phyloP scores from a whole-genome alignment of 2,113 vertebrate species.

The Apus apus region DNA sequence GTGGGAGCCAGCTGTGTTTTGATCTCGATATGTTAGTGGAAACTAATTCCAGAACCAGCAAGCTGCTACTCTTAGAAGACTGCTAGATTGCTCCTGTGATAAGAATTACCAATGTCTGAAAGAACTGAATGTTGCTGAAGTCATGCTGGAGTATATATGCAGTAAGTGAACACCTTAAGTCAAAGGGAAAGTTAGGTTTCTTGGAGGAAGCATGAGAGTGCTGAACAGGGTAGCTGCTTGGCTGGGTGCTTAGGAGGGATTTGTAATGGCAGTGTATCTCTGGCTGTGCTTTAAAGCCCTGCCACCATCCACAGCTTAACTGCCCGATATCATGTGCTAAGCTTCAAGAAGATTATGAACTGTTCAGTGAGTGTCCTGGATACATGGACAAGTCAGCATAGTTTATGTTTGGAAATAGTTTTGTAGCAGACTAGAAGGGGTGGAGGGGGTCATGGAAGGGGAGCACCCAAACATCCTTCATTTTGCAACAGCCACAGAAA shows the following conservation, averaged over 20 bases:
- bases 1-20: neutral
- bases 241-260: neutral
- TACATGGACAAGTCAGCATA: neutral
- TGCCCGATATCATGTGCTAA: neutral
- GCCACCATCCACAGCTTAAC: neutral
- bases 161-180: neutral
- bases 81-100: neutral
- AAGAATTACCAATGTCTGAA: neutral
- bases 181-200: neutral
- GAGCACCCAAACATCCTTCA: neutral
- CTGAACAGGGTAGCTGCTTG: neutral
- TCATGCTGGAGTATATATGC: neutral
- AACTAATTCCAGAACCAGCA: neutral
- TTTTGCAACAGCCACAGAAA: neutral
- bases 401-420: neutral
- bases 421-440: neutral
- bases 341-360: constrained; percentile 12
- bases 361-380: neutral
- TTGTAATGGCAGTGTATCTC: neutral
- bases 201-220: neutral
- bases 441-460: too few species aligned
- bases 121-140: neutral
- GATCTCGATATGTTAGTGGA: neutral
- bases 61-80: neutral
- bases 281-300: neutral